Evolutionary conservation across 2,888 invertebrate species (phyloP).

Genomic region (Melieria picta): DNA sequence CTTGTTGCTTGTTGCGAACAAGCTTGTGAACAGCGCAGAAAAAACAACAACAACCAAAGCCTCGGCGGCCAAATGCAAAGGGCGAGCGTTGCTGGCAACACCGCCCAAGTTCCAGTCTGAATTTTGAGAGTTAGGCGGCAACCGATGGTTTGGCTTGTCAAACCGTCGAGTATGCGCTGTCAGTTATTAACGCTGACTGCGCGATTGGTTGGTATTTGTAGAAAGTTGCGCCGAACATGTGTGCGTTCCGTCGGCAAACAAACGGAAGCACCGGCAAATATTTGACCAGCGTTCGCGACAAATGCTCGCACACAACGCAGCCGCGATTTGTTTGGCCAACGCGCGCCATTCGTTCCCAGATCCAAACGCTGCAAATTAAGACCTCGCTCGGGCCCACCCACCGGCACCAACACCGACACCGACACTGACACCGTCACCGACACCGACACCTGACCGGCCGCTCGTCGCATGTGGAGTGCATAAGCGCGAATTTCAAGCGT

Average conservation of each 20-base stretch:
- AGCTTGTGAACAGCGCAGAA: conserved; percentile 55
- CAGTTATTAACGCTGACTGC: too few species aligned
- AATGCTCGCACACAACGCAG: not conserved
- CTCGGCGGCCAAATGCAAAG: too few species aligned
- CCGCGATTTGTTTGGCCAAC: not conserved
- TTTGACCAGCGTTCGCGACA: conserved; percentile 49
- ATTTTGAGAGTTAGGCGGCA: too few species aligned
- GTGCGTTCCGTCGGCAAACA: conserved; percentile 6
- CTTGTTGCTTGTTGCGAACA: conserved; percentile 58
- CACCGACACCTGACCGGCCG: not conserved
- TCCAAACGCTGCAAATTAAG: not conserved
- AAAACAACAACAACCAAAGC: conserved; percentile 6
- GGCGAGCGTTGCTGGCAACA: too few species aligned
- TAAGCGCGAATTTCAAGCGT: too few species aligned
- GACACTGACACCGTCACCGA: not conserved
- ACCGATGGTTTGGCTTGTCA: too few species aligned
- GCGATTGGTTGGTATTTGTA: not conserved
- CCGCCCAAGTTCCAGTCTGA: too few species aligned
- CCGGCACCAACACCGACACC: not conserved
- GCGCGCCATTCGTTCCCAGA: too few species aligned
- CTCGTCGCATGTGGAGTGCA: too few species aligned
- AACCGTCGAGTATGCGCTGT: too few species aligned
- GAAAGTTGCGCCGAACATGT: not conserved
- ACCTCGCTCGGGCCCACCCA: too few species aligned
- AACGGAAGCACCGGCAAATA: conserved; percentile 55